Conservation (phyloP, 1,140 invertebrate species). For the Nephila pilipes region DNA sequence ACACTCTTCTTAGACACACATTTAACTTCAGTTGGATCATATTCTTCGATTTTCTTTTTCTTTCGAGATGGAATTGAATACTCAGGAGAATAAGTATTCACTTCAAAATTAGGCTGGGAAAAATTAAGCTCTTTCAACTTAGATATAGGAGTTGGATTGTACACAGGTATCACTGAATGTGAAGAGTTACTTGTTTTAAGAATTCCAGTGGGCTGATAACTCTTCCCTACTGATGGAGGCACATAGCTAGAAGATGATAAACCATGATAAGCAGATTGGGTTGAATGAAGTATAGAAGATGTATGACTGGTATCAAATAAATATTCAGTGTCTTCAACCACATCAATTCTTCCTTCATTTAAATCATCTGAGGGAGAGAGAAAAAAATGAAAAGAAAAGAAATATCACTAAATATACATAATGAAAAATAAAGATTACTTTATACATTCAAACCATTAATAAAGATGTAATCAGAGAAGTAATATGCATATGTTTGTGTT, state of each 20-base stretch:
- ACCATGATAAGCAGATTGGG: not conserved
- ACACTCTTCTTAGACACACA: constrained; percentile 56
- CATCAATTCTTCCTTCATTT: not conserved
- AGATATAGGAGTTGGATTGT: constrained; percentile 85
- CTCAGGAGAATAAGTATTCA: constrained; percentile 1
- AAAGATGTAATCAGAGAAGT: too few relatives aligned
- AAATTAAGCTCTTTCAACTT: constrained; percentile 82
- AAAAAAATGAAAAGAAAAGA: too few relatives aligned
- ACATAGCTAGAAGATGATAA: constrained; percentile 78
- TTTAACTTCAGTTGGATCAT: constrained; percentile 72
- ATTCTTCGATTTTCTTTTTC: constrained; percentile 67
- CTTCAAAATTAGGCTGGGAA: constrained; percentile 54
- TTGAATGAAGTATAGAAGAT: not conserved
- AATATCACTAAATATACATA: too few relatives aligned
- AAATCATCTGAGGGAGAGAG: too few relatives aligned
- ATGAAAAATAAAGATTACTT: too few relatives aligned
- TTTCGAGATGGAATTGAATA: not conserved
- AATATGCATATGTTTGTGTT: too few relatives aligned
- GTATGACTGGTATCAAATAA: not conserved
- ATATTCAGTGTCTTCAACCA: constrained; percentile 38
- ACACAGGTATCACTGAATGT: constrained; percentile 80
- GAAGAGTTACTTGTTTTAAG: not conserved
- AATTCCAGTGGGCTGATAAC: not conserved
- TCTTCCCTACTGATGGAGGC: constrained; percentile 79
- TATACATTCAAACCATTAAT: too few relatives aligned